Percentiles rank a stretch among this genome's conserved stretches.
phyloP scores from a whole-genome alignment of 1,140 invertebrate genomes.

The Brachionus asplanchnoidis region DNA sequence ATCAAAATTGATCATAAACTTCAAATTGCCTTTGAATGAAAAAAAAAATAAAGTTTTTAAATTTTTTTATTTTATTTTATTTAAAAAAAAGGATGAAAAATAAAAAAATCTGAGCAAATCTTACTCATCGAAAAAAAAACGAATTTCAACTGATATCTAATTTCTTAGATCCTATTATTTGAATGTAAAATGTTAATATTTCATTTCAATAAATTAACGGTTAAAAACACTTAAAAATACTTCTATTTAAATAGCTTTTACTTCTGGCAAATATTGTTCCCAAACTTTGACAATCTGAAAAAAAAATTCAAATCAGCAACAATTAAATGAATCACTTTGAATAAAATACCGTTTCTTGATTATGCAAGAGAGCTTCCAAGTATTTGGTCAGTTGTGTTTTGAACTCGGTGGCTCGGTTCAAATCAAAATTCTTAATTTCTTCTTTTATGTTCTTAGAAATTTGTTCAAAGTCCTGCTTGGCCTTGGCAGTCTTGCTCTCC shows the following conservation, averaged over 20 bases:
- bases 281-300: conserved; percentile 82
- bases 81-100: too few species aligned
- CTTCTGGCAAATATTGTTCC: conserved; percentile 87
- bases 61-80: too few species aligned
- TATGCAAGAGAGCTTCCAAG: conserved; percentile 84
- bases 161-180: background rate
- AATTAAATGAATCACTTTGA: too few species aligned
- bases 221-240: background rate
- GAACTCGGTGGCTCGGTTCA: conserved; percentile 80
- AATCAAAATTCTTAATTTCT: conserved; percentile 87
- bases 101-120: too few species aligned
- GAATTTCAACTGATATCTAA: background rate
- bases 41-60: too few species aligned
- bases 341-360: conserved; percentile 77
- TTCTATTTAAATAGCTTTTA: conserved; percentile 60
- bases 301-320: background rate
- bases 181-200: background rate
- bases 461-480: conserved; percentile 90
- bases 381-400: conserved; percentile 80
- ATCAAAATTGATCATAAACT: too few species aligned
- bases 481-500: conserved; percentile 89
- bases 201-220: background rate
- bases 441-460: conserved; percentile 93
- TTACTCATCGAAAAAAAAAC: background rate
- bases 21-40: too few species aligned